Evolutionary conservation across 2,888 invertebrate genomes (phyloP).

Genomic region (Dryobotodes eremita): DNA sequence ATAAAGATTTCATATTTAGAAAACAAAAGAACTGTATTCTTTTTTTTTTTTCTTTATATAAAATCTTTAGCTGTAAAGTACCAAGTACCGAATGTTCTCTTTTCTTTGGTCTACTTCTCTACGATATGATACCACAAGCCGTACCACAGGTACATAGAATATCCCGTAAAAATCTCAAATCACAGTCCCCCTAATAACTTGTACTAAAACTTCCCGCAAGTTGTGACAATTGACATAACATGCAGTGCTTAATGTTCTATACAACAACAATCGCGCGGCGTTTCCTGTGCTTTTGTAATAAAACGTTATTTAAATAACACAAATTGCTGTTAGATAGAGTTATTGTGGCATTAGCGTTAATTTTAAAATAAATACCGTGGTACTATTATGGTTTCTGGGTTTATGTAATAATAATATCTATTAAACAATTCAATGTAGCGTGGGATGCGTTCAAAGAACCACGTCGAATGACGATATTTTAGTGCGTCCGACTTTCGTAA

Average conservation of each 20-base stretch:
- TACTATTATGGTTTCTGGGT: slow-evolving; percentile 13
- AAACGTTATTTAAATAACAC: slow-evolving; percentile 62
- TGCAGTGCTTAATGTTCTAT: slow-evolving; percentile 67
- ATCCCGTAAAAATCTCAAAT: slow-evolving; percentile 12
- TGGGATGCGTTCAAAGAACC: background rate
- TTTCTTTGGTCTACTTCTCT: too few relatives aligned
- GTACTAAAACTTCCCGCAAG: slow-evolving; percentile 55
- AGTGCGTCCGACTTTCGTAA: background rate
- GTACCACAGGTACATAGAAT: background rate
- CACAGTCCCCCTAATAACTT: slow-evolving; percentile 42
- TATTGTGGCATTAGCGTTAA: slow-evolving; percentile 62
- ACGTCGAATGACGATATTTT: background rate
- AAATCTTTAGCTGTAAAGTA: too few relatives aligned
- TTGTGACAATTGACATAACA: slow-evolving; percentile 58
- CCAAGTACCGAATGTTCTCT: too few relatives aligned
- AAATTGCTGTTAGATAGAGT: slow-evolving; percentile 63
- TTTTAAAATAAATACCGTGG: slow-evolving; percentile 44
- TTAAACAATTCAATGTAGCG: slow-evolving; percentile 26
- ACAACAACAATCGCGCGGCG: slow-evolving; percentile 51
- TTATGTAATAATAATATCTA: slow-evolving; percentile 23
- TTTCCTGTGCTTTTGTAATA: slow-evolving; percentile 67
- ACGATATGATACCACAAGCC: too few relatives aligned
- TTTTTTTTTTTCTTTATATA: too few relatives aligned
- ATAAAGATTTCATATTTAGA: background rate
- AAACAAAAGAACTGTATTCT: too few relatives aligned